phyloP scores from a whole-genome alignment of 2,113 vertebrate genomes.

The Grammomys surdaster region DNA sequence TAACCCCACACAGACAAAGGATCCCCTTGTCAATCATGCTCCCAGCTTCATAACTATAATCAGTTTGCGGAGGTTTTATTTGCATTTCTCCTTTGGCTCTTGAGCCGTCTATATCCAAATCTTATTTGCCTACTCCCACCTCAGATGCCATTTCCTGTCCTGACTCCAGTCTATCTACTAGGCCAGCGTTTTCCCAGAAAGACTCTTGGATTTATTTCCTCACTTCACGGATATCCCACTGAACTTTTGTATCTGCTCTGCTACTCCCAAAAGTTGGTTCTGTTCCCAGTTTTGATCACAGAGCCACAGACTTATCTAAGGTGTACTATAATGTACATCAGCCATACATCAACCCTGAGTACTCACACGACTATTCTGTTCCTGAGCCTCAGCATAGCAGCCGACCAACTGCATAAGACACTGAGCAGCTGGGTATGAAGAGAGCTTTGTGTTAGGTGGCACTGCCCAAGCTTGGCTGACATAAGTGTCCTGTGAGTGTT shows the following conservation, averaged over 20 bases:
- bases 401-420: not conserved
- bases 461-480: not conserved
- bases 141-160: not conserved
- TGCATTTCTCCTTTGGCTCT: not conserved
- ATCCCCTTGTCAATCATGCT: slow-evolving; percentile 87
- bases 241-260: not conserved
- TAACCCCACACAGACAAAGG: slow-evolving; percentile 89
- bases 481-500: not conserved
- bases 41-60: slow-evolving; percentile 88
- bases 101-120: not conserved
- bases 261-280: not conserved
- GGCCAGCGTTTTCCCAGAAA: not conserved
- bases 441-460: not conserved
- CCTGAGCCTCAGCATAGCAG: not conserved
- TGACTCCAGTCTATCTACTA: not conserved
- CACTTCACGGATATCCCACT: not conserved
- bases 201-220: not conserved
- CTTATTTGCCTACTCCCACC: not conserved
- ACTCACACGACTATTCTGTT: not conserved
- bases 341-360: not conserved
- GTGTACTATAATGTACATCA: not conserved
- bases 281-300: not conserved
- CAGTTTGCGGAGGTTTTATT: not conserved
- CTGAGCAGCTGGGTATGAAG: no score
- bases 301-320: not conserved